Evolutionary conservation across 2,888 invertebrate species (phyloP).

Genomic region (Gandaritis pyraliata): DNA sequence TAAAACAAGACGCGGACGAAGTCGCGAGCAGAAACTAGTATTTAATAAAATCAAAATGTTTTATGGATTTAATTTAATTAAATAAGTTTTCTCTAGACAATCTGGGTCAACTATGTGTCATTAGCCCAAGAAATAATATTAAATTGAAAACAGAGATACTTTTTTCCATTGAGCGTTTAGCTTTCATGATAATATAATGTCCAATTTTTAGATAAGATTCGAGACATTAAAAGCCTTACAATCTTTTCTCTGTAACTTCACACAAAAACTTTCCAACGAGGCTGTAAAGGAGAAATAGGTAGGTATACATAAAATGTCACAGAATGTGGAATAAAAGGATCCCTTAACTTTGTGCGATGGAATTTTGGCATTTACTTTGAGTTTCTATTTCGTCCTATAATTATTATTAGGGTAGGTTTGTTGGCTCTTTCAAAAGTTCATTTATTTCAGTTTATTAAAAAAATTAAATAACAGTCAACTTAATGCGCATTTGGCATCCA

Average conservation of each 20-base stretch:
- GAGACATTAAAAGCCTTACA: conserved; percentile 14
- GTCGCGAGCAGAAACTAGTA: too few species aligned
- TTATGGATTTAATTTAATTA: too few species aligned
- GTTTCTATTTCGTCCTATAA: not conserved
- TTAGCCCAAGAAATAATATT: too few species aligned
- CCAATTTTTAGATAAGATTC: conserved; percentile 10
- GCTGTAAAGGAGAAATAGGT: conserved; percentile 24
- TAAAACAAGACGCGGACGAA: too few species aligned
- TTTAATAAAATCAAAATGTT: too few species aligned
- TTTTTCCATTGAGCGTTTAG: not conserved
- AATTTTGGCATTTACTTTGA: conserved; percentile 15
- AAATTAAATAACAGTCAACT: too few species aligned
- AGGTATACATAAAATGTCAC: conserved; percentile 28
- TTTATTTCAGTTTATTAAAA: too few species aligned
- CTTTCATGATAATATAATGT: not conserved
- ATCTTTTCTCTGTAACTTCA: conserved; percentile 14
- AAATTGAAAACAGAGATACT: not conserved
- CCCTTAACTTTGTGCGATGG: conserved; percentile 17
- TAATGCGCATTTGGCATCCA: too few species aligned
- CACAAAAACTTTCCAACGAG: conserved; percentile 22
- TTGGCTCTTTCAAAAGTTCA: too few species aligned
- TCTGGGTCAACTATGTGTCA: too few species aligned
- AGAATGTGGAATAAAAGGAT: conserved; percentile 25
- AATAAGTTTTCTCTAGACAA: too few species aligned
- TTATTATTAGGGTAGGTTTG: not conserved